Evolutionary conservation across 2,797 vertebrate genomes (phyloP).

Genomic region (Microctenopoma lineatum): DNA sequence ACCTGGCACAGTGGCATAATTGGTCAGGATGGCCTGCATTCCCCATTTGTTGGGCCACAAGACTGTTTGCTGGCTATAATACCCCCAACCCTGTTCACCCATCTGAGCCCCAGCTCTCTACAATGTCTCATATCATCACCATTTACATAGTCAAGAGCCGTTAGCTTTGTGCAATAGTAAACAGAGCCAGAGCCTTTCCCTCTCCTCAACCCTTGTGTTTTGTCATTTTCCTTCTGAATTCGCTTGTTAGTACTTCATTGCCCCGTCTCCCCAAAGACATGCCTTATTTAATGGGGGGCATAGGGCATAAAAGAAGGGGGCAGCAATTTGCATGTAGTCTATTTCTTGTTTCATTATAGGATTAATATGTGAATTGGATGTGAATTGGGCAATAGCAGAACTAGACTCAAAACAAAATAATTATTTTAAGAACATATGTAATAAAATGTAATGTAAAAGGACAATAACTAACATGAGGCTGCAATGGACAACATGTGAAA

Average conservation of each 20-base stretch:
- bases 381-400: constrained; percentile 22
- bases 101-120: constrained; percentile 85
- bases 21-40: constrained; percentile 80
- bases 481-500: not conserved
- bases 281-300: constrained; percentile 65
- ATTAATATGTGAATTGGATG: constrained; percentile 43
- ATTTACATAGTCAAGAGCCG: constrained; percentile 90
- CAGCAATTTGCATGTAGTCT: constrained; percentile 61
- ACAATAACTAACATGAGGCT: not conserved
- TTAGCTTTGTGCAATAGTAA: constrained; percentile 85
- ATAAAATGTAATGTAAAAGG: not conserved
- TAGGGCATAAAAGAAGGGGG: constrained; percentile 61
- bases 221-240: constrained; percentile 76
- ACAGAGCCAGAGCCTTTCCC: constrained; percentile 79
- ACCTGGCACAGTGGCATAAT: constrained; percentile 88
- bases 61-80: constrained; percentile 81
- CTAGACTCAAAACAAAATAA: not conserved
- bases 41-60: constrained; percentile 78
- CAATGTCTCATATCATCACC: constrained; percentile 84
- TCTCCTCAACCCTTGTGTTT: constrained; percentile 74
- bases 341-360: constrained; percentile 45
- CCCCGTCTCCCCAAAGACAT: constrained; percentile 60
- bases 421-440: constrained; percentile 5
- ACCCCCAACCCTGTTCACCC: constrained; percentile 81
- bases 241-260: constrained; percentile 76